Base-by-base conservation (phyloP, 2,888 invertebrate species). In the Linnaemya tessellans region DNA sequence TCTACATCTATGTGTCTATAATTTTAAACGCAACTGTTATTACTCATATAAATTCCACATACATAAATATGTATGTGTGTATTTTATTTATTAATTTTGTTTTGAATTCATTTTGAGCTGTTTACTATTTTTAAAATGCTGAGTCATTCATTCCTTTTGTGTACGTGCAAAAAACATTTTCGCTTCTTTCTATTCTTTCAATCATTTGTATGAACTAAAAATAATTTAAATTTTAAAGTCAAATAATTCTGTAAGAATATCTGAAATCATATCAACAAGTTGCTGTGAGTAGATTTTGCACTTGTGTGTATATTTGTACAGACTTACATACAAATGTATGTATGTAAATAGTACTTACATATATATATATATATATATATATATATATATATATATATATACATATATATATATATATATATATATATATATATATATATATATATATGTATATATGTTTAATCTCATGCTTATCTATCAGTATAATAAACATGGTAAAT, bases 71-170 rank as follows among this genome's bases (percentile, higher is more conserved):
- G 25, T 58, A 41, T 71, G 20, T 67, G 11, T 35, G 9, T 67
- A 3, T 56, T 20, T 15, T 62, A n/a, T 11, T 70, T 35, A 1
- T 13, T 4, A 20, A 8, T 13, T 30, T 25, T 70, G 20, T 51
- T 67, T 46, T 43, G 49, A 25, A 41, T 64, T 56, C 54, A 60
- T 79, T 85, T 84, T 84, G 87, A 71, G 89, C 89, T 92, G 91
- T 92, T 92, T 92, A 92, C 92, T 92, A 92, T 92, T 92, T 92
- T 90, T 92, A 92, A 92, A 91, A 88, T 91, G 92, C 92, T 92
- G 92, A 92, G 92, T 92, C 92, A 92, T 88, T 86, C 58, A n/a
- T 60, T 60, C 25, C 75, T 80, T 74, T 81, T 51, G 43, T 79
- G 20, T 70, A 70, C 60, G 51, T 51, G 56, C 41, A 73, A 43